Evolutionary conservation across 2,888 invertebrate genomes (phyloP).

Genomic region (Tiliacea aurago): DNA sequence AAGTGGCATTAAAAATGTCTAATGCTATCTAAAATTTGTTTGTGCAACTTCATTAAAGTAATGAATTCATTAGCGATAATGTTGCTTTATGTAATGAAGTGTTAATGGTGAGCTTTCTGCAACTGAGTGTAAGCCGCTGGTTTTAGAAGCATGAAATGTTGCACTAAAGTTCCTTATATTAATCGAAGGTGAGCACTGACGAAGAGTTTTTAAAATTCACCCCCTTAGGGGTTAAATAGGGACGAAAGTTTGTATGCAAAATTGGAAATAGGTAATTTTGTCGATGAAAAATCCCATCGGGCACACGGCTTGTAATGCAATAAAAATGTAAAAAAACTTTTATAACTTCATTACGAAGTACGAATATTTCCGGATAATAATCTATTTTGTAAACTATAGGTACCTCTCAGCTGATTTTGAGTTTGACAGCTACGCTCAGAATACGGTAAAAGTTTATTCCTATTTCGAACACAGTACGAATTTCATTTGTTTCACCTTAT

Average conservation of each 20-base stretch:
- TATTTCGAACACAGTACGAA: background rate
- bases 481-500: background rate
- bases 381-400: background rate
- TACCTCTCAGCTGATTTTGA: background rate
- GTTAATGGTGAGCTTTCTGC: too few species aligned
- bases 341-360: background rate
- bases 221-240: background rate
- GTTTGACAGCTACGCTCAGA: background rate
- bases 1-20: too few species aligned
- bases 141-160: background rate
- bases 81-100: too few species aligned
- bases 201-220: background rate
- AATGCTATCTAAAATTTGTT: too few species aligned
- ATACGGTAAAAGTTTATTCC: background rate
- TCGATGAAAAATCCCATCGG: background rate
- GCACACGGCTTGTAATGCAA: background rate
- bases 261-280: background rate
- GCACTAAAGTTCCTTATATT: background rate
- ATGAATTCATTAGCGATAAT: too few species aligned
- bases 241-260: too few species aligned
- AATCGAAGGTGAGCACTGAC: fast-evolving
- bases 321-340: background rate
- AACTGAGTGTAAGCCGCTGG: too few species aligned
- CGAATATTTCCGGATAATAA: background rate
- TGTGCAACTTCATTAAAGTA: too few species aligned